These are phyloP conservation scores for Erebia ligea DNA, from an alignment of 2,888 invertebrate species.

Conservation along the genomic window DNA sequence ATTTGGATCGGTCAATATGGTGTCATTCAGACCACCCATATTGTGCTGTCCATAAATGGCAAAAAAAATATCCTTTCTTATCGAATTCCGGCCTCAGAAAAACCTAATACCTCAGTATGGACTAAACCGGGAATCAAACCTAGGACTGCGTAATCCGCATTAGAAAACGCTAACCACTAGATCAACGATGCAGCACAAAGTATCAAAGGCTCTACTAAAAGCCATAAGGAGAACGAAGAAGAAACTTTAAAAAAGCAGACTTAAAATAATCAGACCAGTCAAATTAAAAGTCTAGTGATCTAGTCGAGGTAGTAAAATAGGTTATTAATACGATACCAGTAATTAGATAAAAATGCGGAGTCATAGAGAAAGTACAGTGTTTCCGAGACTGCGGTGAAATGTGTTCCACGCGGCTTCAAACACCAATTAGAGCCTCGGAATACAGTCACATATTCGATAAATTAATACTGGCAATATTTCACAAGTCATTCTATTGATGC, in stretches of 20 bases:
- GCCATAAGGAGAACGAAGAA: background rate
- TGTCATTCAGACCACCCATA: no score
- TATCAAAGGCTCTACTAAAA: background rate
- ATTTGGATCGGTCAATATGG: no score
- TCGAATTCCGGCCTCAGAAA: no score
- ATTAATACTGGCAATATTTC: background rate
- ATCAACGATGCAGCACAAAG: no score
- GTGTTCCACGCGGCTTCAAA: slow-evolving; percentile 30
- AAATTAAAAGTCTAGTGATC: slow-evolving; percentile 34
- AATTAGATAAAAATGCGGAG: slow-evolving; percentile 45
- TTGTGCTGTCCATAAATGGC: no score
- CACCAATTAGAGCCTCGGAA: slow-evolving; percentile 38
- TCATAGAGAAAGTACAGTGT: slow-evolving; percentile 48
- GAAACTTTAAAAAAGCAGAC: slow-evolving; percentile 32
- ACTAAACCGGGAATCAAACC: no score
- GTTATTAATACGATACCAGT: slow-evolving; percentile 40
- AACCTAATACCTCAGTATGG: no score
- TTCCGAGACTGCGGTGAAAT: slow-evolving; percentile 44
- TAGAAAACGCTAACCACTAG: no score
- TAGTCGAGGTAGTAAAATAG: slow-evolving; percentile 35
- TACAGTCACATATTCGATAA: slow-evolving; percentile 34
- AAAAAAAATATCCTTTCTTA: no score
- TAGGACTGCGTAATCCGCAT: no score
- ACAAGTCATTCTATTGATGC: background rate
- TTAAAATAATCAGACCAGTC: slow-evolving; percentile 22